Percentiles rank a stretch among this genome's conserved stretches.
Conservation (phyloP, 2,888 invertebrate species). For the Mythimna pallens region DNA sequence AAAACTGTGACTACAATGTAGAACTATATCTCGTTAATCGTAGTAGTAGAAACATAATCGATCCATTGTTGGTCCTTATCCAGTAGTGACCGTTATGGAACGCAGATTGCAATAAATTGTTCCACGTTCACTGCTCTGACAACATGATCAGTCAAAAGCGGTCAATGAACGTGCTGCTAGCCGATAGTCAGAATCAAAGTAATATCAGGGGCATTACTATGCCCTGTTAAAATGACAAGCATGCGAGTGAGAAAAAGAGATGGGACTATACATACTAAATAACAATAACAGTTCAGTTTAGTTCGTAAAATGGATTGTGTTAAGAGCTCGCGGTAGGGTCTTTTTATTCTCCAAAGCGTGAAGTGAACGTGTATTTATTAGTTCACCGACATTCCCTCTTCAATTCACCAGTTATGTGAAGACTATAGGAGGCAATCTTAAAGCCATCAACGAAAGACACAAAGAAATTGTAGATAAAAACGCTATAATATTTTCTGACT, state of each 20-base stretch:
- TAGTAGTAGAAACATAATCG: constrained; percentile 6
- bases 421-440: not conserved
- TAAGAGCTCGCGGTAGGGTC: too few species aligned
- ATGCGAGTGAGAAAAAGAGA: too few species aligned
- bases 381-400: too few species aligned
- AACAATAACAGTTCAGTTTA: too few species aligned
- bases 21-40: constrained; percentile 21
- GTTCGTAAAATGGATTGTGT: too few species aligned
- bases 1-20: constrained; percentile 11
- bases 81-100: constrained; percentile 15
- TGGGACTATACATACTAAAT: too few species aligned
- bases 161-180: not conserved
- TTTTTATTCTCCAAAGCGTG: not conserved
- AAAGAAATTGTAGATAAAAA: not conserved
- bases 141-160: constrained; percentile 20
- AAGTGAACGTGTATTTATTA: not conserved
- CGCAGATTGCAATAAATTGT: constrained; percentile 30
- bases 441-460: too few species aligned
- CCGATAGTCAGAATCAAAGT: not conserved
- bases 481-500: not conserved
- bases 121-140: constrained; percentile 2
- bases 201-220: too few species aligned
- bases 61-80: constrained; percentile 31
- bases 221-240: too few species aligned
- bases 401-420: too few species aligned